Percentiles rank a stretch among this genome's conserved stretches.
Evolutionary conservation across 2,797 vertebrate genomes (phyloP).

Genomic region (Diglossa cyanea): DNA sequence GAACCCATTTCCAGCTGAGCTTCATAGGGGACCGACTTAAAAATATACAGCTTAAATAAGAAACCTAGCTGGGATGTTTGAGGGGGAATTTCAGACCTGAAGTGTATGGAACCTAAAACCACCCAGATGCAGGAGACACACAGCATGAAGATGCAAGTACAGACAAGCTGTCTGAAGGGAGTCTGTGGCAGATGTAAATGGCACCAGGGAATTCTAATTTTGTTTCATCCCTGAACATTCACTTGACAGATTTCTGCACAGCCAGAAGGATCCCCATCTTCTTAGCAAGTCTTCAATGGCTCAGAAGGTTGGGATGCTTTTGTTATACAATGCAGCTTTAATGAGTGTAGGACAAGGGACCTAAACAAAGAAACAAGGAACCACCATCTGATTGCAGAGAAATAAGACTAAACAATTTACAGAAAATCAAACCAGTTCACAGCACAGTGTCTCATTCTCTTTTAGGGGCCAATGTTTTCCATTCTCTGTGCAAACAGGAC

Average conservation of each 20-base stretch:
- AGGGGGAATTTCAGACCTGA: background rate
- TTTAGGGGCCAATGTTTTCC: background rate
- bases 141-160: background rate
- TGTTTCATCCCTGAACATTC: background rate
- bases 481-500: background rate
- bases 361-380: background rate
- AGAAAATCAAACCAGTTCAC: background rate
- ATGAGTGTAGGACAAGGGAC: background rate
- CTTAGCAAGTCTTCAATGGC: background rate
- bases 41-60: background rate
- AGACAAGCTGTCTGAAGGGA: background rate
- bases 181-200: background rate
- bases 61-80: background rate
- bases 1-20: background rate
- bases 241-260: background rate
- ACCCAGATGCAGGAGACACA: background rate
- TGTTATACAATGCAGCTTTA: background rate
- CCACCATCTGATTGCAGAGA: background rate
- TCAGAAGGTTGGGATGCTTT: background rate
- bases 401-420: conserved; percentile 6
- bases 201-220: background rate
- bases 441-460: background rate
- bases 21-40: background rate
- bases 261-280: background rate
- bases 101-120: background rate